Base-by-base conservation (phyloP, 2,113 vertebrate species). In the Falcunculus frontatus region DNA sequence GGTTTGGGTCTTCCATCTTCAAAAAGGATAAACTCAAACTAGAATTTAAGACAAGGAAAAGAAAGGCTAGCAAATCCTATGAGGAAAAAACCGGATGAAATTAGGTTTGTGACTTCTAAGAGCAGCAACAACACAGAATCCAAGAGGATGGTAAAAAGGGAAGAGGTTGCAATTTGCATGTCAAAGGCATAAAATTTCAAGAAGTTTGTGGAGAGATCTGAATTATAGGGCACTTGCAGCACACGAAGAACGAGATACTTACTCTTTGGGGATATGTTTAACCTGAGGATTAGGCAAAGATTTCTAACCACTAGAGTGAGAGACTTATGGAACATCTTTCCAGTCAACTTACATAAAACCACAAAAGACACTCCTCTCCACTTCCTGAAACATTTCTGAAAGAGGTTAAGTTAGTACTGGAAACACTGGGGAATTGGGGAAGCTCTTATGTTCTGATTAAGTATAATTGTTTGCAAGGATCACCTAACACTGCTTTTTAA, bases 31-130 rank as follows among this genome's bases (percentile, higher is more conserved):
- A 87, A 55, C 9, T 84, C 25, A 35, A 57, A 30, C 11, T 52
- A 21, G 52, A 81, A 39, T 60, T 68, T 41, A 22, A 73, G 46
- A 52, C 3, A 16, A 59, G 19, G 25, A 52, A 41, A 60, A 57
- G 16, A 41, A 65, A 60, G 17, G 22, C n/a, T 44, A 81, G 3
- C 0, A 0, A n/a, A 37, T 68, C 16, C 32, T 46, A 8, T 0
- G 18, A 59, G 41, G 17, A 20, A 22, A 53, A 91, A 79, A 37
- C 2, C 12, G 56, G 19, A 68, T 55, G 7, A 79, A 70, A 32
- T 82, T 12, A 49, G 11, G 30, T 79, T 47, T 30, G 46, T 78
- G 32, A 19, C 42, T 84, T 84, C 18, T 57, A 52, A 62, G 9
- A 57, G 50, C 26, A 27, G 26, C 20, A 86, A 46, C 29, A 57